Evolutionary conservation across 2,113 vertebrate genomes (phyloP).

Genomic region (Zosterops hypoxanthus): DNA sequence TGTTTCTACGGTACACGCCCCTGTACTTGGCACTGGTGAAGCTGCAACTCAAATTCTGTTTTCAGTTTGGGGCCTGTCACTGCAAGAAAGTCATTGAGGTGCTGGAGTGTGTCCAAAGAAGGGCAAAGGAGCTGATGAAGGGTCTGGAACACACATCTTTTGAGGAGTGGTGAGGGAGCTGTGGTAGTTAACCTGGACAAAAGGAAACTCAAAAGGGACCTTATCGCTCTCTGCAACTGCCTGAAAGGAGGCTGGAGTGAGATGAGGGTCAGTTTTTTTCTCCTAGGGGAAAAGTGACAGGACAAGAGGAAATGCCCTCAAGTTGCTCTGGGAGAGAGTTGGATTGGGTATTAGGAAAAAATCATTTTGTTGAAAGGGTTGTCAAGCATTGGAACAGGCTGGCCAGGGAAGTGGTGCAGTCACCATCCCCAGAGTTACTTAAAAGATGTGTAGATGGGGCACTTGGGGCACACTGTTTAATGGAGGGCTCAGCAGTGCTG

Average conservation of each 20-base stretch:
- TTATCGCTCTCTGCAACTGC: not conserved
- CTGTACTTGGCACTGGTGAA: not conserved
- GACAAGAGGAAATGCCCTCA: not conserved
- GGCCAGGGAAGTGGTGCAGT: not conserved
- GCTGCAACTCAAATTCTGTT: not conserved
- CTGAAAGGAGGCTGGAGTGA: not conserved
- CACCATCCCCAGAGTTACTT: not conserved
- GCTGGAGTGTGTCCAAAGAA: not conserved
- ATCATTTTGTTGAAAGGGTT: not conserved
- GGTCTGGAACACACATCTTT: not conserved
- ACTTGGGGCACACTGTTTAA: not conserved
- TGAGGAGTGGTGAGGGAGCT: not conserved
- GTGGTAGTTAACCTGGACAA: too few species aligned
- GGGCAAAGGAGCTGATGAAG: not conserved
- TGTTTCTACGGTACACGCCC: not conserved
- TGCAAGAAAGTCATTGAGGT: not conserved
- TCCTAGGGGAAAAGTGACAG: not conserved
- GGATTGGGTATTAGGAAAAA: not conserved
- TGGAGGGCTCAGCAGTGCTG: not conserved
- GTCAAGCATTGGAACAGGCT: not conserved
- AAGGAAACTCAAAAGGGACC: not conserved
- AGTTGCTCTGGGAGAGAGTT: not conserved
- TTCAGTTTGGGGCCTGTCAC: not conserved
- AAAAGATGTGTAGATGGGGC: not conserved
- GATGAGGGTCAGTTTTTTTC: not conserved